Percentiles rank a stretch among this genome's conserved stretches.
These are phyloP conservation scores for Paedocypris micromegethes DNA, from an alignment of 2,797 vertebrate genomes.

Conservation along the genomic window DNA sequence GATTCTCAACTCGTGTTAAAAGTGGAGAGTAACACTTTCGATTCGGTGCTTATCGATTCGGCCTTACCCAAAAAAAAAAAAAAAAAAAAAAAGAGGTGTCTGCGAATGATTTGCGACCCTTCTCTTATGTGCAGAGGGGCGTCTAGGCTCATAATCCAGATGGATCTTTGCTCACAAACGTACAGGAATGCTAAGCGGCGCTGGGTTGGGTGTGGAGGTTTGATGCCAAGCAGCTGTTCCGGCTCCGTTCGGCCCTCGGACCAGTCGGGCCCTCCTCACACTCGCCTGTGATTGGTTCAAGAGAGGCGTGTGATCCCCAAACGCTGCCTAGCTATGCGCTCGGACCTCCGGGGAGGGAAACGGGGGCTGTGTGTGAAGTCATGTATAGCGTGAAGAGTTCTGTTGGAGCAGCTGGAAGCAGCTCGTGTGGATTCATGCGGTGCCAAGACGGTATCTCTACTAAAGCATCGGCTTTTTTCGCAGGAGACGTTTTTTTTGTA, in stretches of 20 bases:
- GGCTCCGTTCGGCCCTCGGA: constrained; percentile 1
- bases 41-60: no score
- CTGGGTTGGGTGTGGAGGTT: constrained; percentile 18
- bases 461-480: constrained; percentile 12
- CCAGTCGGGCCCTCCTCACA: constrained; percentile 9
- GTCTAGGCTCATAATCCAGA: constrained; percentile 20
- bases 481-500: not conserved
- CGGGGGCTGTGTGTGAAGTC: constrained; percentile 37
- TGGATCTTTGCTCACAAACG: constrained; percentile 28
- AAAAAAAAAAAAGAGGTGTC: not conserved
- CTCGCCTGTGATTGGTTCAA: constrained; percentile 7
- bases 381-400: constrained; percentile 40
- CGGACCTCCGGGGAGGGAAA: constrained; percentile 12
- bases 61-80: no score
- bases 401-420: constrained; percentile 47
- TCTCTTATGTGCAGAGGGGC: constrained; percentile 16
- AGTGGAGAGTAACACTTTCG: no score
- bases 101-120: constrained; percentile 15
- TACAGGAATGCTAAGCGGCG: constrained; percentile 34
- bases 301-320: constrained; percentile 1
- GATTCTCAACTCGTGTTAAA: no score
- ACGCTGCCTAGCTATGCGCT: constrained; percentile 25
- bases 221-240: constrained; percentile 31
- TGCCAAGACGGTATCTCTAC: constrained; percentile 30
- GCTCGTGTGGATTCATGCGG: constrained; percentile 36